Percentiles rank a stretch among this genome's conserved stretches.
These are phyloP conservation scores for Zaprionus gabonicus DNA, from an alignment of 1,140 invertebrate species.

Conservation along the genomic window DNA sequence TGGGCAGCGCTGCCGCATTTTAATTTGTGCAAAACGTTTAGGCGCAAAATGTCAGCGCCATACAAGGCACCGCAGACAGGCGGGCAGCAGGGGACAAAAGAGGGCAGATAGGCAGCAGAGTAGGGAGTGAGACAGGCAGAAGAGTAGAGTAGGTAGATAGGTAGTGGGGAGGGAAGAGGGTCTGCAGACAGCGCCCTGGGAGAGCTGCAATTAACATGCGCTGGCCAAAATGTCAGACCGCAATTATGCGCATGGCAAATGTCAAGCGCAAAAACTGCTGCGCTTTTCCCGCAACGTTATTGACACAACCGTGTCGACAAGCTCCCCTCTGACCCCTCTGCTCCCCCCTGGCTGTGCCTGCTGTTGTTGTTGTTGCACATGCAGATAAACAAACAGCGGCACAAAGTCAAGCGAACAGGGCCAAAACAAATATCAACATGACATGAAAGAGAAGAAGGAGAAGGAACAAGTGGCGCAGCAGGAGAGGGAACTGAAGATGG, in stretches of 20 bases:
- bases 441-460: slow-evolving; percentile 20
- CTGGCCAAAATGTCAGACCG: slow-evolving; percentile 33
- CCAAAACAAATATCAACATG: slow-evolving; percentile 57
- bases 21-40: slow-evolving; percentile 55
- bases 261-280: slow-evolving; percentile 50
- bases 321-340: not conserved
- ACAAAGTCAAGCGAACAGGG: slow-evolving; percentile 10
- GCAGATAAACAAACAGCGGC: slow-evolving; percentile 43
- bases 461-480: not conserved
- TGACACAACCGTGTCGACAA: slow-evolving; percentile 68
- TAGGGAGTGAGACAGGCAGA: not conserved
- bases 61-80: not conserved
- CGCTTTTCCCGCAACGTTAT: slow-evolving; percentile 49
- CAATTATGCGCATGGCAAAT: slow-evolving; percentile 68
- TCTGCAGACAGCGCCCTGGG: not conserved
- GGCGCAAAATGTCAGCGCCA: slow-evolving; percentile 41
- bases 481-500: slow-evolving; percentile 30
- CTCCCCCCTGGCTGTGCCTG: not conserved
- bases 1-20: slow-evolving; percentile 37
- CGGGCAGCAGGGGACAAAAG: not conserved
- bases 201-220: slow-evolving; percentile 49
- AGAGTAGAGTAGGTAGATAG: too few species aligned
- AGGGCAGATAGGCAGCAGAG: not conserved
- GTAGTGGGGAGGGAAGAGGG: not conserved
- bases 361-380: slow-evolving; percentile 34